Evolutionary conservation across 2,888 invertebrate species (phyloP).

Genomic region (Epinotia bilunana): DNA sequence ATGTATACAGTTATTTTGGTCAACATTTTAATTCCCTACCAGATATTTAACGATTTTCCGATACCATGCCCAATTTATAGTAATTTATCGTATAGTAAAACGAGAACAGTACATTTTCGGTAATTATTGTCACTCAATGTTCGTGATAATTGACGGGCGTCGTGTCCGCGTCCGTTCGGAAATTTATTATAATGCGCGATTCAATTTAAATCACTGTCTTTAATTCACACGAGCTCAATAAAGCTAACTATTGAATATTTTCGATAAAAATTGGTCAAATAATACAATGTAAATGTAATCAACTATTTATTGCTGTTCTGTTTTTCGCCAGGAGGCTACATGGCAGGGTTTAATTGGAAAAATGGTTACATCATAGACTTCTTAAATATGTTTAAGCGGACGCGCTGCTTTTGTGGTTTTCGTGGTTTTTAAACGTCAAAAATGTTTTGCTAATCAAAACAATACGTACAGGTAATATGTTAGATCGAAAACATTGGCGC

Average conservation of each 20-base stretch:
- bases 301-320: too few relatives aligned
- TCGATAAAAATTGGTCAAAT: not conserved
- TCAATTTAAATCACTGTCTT: constrained; percentile 40
- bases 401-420: too few relatives aligned
- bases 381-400: too few relatives aligned
- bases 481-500: too few relatives aligned
- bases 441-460: too few relatives aligned
- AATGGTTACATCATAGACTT: too few relatives aligned
- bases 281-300: not conserved
- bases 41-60: constrained; percentile 9
- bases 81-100: constrained; percentile 27
- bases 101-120: constrained; percentile 27
- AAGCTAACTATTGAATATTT: constrained; percentile 10
- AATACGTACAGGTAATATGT: too few relatives aligned
- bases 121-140: constrained; percentile 38
- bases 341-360: too few relatives aligned
- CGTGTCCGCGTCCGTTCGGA: constrained; percentile 21
- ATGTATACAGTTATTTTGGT: not conserved
- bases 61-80: constrained; percentile 15
- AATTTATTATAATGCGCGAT: constrained; percentile 29
- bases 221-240: constrained; percentile 25
- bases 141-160: constrained; percentile 28
- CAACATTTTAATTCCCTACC: not conserved
- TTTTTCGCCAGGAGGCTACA: too few relatives aligned
- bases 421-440: too few relatives aligned